A percentile compares a stretch with the other conserved stretches of the same genome.
Conservation (phyloP, 2,113 vertebrate genomes). For the Fulica atra region DNA sequence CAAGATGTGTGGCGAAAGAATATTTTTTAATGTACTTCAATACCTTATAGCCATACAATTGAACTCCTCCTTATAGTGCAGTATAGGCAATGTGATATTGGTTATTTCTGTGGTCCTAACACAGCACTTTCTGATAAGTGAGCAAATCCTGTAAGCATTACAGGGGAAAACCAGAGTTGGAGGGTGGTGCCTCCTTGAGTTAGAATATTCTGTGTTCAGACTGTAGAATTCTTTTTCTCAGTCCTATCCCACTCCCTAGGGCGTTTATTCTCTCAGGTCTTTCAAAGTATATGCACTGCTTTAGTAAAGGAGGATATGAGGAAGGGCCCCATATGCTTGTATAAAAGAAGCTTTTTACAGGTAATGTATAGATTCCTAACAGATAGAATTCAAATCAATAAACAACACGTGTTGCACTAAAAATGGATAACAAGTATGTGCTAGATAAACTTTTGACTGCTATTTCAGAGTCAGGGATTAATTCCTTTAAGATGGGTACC, state of each 20-base stretch:
- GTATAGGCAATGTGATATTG: background rate
- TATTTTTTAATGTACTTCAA: slow-evolving; percentile 23
- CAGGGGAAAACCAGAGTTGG: background rate
- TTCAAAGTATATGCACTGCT: background rate
- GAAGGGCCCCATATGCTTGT: background rate
- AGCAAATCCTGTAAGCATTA: background rate
- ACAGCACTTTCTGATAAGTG: background rate
- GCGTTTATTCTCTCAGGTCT: background rate
- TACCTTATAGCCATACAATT: slow-evolving; percentile 2
- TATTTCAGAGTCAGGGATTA: background rate
- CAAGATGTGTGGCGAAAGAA: slow-evolving; percentile 8
- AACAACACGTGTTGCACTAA: background rate
- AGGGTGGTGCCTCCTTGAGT: background rate
- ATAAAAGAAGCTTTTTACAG: background rate
- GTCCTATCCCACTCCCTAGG: background rate
- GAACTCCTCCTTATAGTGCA: background rate
- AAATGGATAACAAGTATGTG: background rate
- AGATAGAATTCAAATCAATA: background rate
- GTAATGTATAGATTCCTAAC: background rate
- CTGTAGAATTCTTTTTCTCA: background rate
- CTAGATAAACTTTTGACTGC: background rate
- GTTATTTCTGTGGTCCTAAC: background rate
- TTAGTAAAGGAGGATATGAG: background rate
- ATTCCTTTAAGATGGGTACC: slow-evolving; percentile 67
- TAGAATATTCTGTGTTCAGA: background rate